A percentile compares a stretch with the other conserved stretches of the same genome.
Conservation (phyloP, 1,140 invertebrate species). For the Dysdera silvatica region DNA sequence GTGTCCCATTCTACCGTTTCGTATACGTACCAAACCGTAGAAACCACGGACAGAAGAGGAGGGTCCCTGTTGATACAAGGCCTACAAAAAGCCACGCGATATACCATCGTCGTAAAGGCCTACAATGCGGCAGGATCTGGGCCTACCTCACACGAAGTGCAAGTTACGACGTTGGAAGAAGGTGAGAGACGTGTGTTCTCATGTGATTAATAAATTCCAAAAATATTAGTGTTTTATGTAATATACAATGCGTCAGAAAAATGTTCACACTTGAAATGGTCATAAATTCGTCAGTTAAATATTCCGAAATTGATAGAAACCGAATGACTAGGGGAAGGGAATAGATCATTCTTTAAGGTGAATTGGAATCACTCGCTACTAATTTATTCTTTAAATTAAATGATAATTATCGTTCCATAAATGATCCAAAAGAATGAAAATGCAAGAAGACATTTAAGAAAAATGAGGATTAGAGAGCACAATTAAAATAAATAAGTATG, state of each 20-base stretch:
- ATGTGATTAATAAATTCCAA: not conserved
- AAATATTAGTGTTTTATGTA: not conserved
- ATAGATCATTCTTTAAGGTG: too few relatives aligned
- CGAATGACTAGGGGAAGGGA: too few relatives aligned
- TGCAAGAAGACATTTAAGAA: too few relatives aligned
- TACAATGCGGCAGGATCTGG: slow-evolving; percentile 35
- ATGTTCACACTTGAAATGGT: not conserved
- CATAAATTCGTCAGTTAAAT: too few relatives aligned
- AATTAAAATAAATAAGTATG: too few relatives aligned
- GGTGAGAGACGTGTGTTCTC: slow-evolving; percentile 2
- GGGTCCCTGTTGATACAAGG: slow-evolving; percentile 24
- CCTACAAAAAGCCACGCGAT: slow-evolving; percentile 33
- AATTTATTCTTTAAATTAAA: too few relatives aligned
- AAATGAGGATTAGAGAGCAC: too few relatives aligned
- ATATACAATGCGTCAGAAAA: not conserved
- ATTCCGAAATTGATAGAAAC: too few relatives aligned
- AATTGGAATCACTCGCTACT: too few relatives aligned
- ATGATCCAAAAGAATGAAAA: too few relatives aligned
- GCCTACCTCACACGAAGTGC: slow-evolving; percentile 33
- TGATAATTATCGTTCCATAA: too few relatives aligned
- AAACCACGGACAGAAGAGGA: slow-evolving; percentile 5
- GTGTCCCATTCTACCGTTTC: slow-evolving; percentile 4
- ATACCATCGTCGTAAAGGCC: slow-evolving; percentile 35
- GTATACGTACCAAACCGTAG: slow-evolving; percentile 18
- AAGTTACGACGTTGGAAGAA: slow-evolving; percentile 34